Conservation (phyloP, 53 echinoderm and acorn worm species). For the Stichopus horrens region DNA sequence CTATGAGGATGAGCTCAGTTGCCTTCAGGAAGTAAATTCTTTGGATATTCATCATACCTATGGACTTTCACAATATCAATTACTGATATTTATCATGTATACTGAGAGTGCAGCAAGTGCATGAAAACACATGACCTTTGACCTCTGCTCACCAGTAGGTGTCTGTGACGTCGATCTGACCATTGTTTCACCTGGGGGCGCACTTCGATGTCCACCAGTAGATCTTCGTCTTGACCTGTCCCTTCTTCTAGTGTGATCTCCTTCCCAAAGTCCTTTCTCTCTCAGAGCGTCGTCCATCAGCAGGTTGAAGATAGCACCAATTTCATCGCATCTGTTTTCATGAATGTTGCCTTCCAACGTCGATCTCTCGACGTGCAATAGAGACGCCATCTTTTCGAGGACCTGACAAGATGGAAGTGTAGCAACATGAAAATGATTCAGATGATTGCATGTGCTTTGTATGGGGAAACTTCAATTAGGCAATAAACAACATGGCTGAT, state of each 20-base stretch:
- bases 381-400: constrained; percentile 69
- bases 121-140: too few relatives aligned
- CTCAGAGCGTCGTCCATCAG: constrained; percentile 67
- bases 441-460: neutral
- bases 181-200: neutral
- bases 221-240: constrained; percentile 28
- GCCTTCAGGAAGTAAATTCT: too few relatives aligned
- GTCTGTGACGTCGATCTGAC: constrained; percentile 19
- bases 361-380: constrained; percentile 59
- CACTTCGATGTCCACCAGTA: neutral
- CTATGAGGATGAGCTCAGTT: too few relatives aligned
- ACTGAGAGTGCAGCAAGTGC: too few relatives aligned
- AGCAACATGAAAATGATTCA: neutral
- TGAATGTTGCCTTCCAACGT: constrained; percentile 65
- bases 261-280: constrained; percentile 63
- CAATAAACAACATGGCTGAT: too few relatives aligned
- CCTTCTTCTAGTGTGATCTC: constrained; percentile 75
- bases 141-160: constrained; percentile 8
- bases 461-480: too few relatives aligned
- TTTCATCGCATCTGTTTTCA: constrained; percentile 71
- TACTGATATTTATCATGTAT: too few relatives aligned
- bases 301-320: constrained; percentile 85
- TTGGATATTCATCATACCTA: too few relatives aligned
- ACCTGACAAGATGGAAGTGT: constrained; percentile 46
- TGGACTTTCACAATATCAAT: too few relatives aligned